A percentile compares a stretch with the other conserved stretches of the same genome.
Conservation (phyloP, 2,888 invertebrate species). For the Diplolepis rosae region DNA sequence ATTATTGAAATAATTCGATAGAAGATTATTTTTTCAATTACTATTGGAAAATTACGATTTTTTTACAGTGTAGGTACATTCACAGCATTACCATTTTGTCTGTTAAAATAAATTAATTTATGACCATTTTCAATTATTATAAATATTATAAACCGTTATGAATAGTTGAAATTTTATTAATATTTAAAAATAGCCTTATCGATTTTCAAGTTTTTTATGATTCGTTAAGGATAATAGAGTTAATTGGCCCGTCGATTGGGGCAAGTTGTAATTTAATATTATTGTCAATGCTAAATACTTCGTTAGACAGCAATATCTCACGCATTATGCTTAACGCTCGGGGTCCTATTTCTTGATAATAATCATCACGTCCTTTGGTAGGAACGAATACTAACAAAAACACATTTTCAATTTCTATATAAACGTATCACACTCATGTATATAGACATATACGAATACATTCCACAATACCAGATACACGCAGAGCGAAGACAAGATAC, state of each 20-base stretch:
- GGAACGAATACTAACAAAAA: slow-evolving; percentile 38
- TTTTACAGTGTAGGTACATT: too few species aligned
- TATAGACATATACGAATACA: neutral
- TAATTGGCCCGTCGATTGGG: neutral
- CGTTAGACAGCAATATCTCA: slow-evolving; percentile 56
- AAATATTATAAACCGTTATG: too few species aligned
- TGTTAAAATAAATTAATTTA: too few species aligned
- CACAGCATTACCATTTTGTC: too few species aligned
- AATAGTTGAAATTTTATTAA: too few species aligned
- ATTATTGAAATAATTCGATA: too few species aligned
- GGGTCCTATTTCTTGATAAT: slow-evolving; percentile 41
- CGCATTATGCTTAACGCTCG: slow-evolving; percentile 42
- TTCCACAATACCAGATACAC: too few species aligned
- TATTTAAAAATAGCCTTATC: too few species aligned
- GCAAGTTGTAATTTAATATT: slow-evolving; percentile 52
- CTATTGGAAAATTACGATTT: too few species aligned
- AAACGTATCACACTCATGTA: neutral
- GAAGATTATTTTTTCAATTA: too few species aligned
- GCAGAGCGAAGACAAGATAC: slow-evolving; percentile 27
- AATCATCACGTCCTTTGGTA: slow-evolving; percentile 45
- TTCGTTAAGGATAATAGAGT: neutral
- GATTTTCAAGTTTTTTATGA: too few species aligned
- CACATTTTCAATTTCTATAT: neutral
- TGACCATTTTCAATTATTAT: too few species aligned
- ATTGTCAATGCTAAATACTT: slow-evolving; percentile 57